Conservation (phyloP, 37 sponge, comb jelly and placozoan genomes). For the Chondrilla cf. caribensis region DNA sequence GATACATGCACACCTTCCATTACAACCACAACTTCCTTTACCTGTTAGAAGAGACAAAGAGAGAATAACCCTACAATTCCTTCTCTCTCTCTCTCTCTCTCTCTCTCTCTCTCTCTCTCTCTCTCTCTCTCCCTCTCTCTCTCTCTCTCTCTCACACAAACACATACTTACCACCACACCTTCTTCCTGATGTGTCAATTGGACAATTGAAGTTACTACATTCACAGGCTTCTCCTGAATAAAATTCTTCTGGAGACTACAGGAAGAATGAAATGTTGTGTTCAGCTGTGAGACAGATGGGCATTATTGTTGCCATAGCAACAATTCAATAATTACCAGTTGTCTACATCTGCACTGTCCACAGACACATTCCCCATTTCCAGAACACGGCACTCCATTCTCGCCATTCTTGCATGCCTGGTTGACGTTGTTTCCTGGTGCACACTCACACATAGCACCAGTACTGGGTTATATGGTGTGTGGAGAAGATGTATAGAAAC, state of each 20-base stretch:
- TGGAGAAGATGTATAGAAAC: too few species aligned
- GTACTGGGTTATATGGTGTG: too few species aligned
- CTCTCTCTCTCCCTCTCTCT: too few species aligned
- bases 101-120: too few species aligned
- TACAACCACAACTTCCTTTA: conserved; percentile 1
- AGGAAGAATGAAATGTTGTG: too few species aligned
- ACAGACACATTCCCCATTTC: conserved; percentile 59
- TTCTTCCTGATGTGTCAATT: neutral
- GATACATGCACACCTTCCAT: neutral
- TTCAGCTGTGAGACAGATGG: too few species aligned
- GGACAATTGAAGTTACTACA: conserved; percentile 53
- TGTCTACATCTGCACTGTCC: conserved; percentile 40
- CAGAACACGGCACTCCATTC: conserved; percentile 34
- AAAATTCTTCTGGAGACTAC: conserved; percentile 22
- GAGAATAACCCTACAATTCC: neutral
- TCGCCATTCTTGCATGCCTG: conserved; percentile 14
- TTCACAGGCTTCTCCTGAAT: conserved; percentile 58
- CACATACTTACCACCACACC: neutral
- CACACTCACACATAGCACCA: neutral
- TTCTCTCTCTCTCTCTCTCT: too few species aligned
- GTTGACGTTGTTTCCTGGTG: neutral
- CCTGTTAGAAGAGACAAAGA: neutral
- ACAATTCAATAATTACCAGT: neutral
- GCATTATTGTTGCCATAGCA: too few species aligned
- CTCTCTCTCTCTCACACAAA: too few species aligned